Base-by-base conservation (phyloP, 2,113 vertebrate species). In the Cygnus buccinator region DNA sequence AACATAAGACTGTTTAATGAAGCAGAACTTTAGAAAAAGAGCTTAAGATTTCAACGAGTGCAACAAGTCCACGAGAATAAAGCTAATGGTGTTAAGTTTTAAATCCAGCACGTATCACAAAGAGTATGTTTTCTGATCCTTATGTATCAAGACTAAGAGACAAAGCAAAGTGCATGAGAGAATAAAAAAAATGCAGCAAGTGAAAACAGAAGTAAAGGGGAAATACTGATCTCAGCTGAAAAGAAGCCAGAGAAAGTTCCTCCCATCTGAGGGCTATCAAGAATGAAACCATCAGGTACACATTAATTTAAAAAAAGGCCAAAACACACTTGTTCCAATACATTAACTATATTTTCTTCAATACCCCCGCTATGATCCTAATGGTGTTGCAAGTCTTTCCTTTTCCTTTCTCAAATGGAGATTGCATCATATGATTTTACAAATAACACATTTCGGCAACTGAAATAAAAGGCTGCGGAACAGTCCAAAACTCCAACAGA, bases 401-500 rank as follows among this genome's bases (percentile, higher is more conserved):
- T 93, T 90, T 94, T 57, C 96, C 95, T 81, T 92, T 76, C 96
- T 95, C 96, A 92, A 95, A 96, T 13, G 21, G 94, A 96, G 97
- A 96, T 37, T 50, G 89, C 97, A 92, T 97, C 96, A 70, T 29
- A 89, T 77, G 96, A 96, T 97, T 91, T 95, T 8, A 97, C 89
- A 86, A 91, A 90, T 4, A 93, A 84, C 96, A 92, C 67, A 81
- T 96, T 81, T 80, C 68, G 84, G 97, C 96, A 93, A 83, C 96
- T 84, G 87, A 95, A 98, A 96, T 83, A 85, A 97, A 96, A 95
- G 97, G 96, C 91, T 91, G 75, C 76, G 67, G 96, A 95, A 77
- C 67, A 78, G 90, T 77, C 96, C 98, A 97, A 91, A 96, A 91
- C 97, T 97, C 98, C 98, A 97, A 21, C 98, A 95, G 97, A 94